Conservation (phyloP, 1,140 invertebrate species). For the Calycopis cecrops region DNA sequence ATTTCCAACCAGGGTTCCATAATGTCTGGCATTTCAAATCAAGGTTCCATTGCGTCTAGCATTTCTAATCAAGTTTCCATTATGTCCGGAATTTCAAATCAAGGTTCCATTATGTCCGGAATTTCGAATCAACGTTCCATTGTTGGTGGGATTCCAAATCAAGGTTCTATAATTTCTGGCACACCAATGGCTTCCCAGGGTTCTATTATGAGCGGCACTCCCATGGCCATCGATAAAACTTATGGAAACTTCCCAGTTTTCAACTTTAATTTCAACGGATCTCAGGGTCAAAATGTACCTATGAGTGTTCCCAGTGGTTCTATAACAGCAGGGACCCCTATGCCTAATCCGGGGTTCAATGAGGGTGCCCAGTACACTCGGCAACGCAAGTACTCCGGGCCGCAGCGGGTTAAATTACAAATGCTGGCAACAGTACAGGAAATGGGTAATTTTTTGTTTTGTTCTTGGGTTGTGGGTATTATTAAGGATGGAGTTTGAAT, state of each 20-base stretch:
- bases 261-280: slow-evolving; percentile 23
- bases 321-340: slow-evolving; percentile 45
- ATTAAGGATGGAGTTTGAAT: not conserved
- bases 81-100: slow-evolving; percentile 23
- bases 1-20: slow-evolving; percentile 24
- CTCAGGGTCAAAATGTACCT: slow-evolving; percentile 10
- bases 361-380: slow-evolving; percentile 37
- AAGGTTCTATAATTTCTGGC: slow-evolving; percentile 17
- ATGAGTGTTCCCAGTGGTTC: slow-evolving; percentile 31
- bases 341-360: slow-evolving; percentile 21
- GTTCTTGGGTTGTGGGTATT: slow-evolving; percentile 27
- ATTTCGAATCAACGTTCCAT: slow-evolving; percentile 22
- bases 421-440: slow-evolving; percentile 71
- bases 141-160: slow-evolving; percentile 17
- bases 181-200: slow-evolving; percentile 7
- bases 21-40: slow-evolving; percentile 22
- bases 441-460: slow-evolving; percentile 64
- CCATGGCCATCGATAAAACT: slow-evolving; percentile 19
- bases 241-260: slow-evolving; percentile 20
- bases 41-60: slow-evolving; percentile 16
- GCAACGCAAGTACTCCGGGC: slow-evolving; percentile 67
- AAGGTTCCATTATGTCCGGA: slow-evolving; percentile 30
- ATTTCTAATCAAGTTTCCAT: slow-evolving; percentile 30
- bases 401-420: slow-evolving; percentile 65
- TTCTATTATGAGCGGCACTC: slow-evolving; percentile 25